These are phyloP conservation scores for Platanista minor DNA, from an alignment of 2,113 vertebrate genomes.

Conservation along the genomic window DNA sequence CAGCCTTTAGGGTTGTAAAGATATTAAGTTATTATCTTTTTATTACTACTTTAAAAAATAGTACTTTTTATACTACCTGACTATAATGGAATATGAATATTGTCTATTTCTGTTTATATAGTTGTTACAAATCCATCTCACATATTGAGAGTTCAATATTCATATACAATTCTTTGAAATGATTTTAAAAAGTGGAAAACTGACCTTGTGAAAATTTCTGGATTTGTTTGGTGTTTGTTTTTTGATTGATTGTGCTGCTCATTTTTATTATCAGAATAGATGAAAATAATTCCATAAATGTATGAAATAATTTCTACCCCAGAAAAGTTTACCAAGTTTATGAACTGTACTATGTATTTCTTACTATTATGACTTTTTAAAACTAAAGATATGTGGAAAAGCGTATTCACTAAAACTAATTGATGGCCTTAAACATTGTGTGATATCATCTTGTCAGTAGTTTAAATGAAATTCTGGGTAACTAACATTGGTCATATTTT, in stretches of 20 bases:
- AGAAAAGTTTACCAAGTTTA: background rate
- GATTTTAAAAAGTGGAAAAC: background rate
- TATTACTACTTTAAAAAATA: background rate
- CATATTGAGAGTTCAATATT: conserved; percentile 12
- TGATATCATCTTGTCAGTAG: background rate
- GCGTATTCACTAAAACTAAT: background rate
- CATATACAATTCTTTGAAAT: background rate
- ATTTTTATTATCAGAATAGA: conserved; percentile 26
- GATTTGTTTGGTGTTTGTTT: background rate
- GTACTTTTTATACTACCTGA: background rate
- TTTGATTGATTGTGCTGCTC: background rate
- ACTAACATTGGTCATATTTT: background rate
- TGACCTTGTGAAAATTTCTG: conserved; percentile 14
- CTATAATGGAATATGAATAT: background rate
- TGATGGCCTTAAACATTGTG: background rate
- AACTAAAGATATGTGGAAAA: background rate
- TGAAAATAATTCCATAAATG: background rate
- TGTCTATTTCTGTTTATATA: background rate
- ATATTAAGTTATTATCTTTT: background rate
- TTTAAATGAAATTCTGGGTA: conserved; percentile 17
- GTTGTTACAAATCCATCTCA: background rate
- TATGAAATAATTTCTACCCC: conserved; percentile 18
- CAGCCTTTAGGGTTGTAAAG: background rate
- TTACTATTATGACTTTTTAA: background rate
- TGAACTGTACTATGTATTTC: background rate